phyloP scores from a whole-genome alignment of 2,888 invertebrate species.

The Antheraea yamamai region DNA sequence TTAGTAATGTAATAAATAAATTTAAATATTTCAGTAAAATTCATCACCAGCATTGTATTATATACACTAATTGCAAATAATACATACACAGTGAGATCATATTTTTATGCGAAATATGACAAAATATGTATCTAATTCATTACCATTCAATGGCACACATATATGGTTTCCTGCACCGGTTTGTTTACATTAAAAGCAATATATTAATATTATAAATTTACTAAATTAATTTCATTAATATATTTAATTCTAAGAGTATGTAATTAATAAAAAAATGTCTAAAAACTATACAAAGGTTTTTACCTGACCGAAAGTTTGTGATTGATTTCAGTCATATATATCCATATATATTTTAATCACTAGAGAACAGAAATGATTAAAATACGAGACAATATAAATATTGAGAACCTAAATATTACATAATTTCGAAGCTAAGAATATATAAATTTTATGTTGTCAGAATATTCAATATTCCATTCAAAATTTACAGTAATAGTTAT shows the following conservation, averaged over 20 bases:
- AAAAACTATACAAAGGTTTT: background rate
- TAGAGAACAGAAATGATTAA: too few species aligned
- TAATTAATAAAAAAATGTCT: background rate
- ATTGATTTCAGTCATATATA: too few species aligned
- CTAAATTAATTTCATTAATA: background rate
- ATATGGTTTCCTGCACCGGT: background rate
- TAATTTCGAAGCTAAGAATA: too few species aligned
- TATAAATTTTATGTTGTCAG: too few species aligned
- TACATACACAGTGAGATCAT: background rate
- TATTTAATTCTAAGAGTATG: background rate
- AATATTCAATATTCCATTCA: too few species aligned
- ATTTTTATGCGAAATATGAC: background rate
- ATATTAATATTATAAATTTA: background rate
- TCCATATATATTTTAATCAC: too few species aligned
- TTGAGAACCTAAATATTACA: too few species aligned
- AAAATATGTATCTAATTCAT: background rate
- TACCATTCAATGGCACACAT: background rate
- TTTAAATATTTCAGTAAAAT: background rate
- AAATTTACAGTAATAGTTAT: too few species aligned
- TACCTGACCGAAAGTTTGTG: too few species aligned
- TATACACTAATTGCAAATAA: background rate
- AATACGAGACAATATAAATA: too few species aligned
- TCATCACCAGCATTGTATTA: background rate
- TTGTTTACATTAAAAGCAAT: background rate
- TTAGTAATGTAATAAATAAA: background rate